phyloP scores from a whole-genome alignment of 1,140 invertebrate genomes.

The Drosophila triauraria region DNA sequence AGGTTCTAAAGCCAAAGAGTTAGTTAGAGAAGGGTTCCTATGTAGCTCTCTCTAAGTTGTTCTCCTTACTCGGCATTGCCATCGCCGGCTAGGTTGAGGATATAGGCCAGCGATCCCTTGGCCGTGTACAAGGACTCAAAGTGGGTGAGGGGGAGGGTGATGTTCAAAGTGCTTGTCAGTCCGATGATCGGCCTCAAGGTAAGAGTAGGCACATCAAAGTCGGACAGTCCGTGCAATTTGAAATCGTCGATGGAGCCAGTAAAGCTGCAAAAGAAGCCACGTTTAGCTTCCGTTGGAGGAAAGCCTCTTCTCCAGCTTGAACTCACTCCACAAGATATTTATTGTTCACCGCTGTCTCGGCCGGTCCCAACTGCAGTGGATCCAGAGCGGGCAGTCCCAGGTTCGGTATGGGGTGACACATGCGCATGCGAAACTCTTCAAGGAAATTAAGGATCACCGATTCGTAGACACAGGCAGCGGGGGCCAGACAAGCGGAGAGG shows the following conservation, averaged over 20 bases:
- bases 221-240: slow-evolving; percentile 63
- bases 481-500: slow-evolving; percentile 39
- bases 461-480: slow-evolving; percentile 52
- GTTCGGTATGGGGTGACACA: slow-evolving; percentile 80
- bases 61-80: slow-evolving; percentile 71
- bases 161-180: slow-evolving; percentile 49
- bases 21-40: not conserved
- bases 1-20: slow-evolving; percentile 29
- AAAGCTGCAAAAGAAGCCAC: slow-evolving; percentile 45
- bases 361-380: slow-evolving; percentile 57
- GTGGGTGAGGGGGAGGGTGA: slow-evolving; percentile 63
- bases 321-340: slow-evolving; percentile 78
- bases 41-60: rapidly evolving
- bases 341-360: slow-evolving; percentile 49
- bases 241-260: slow-evolving; percentile 70
- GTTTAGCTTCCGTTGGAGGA: not conserved
- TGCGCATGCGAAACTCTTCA: slow-evolving; percentile 60
- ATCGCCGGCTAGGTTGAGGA: slow-evolving; percentile 72
- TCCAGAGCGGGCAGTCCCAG: slow-evolving; percentile 74
- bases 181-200: slow-evolving; percentile 33
- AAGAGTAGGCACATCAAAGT: slow-evolving; percentile 58
- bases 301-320: no score
- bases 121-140: slow-evolving; percentile 75
- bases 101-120: slow-evolving; percentile 74
- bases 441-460: slow-evolving; percentile 53